Evolutionary conservation across 1,140 invertebrate genomes (phyloP), one percentile per base, ranked within the genome.

Genomic region (Acyrthosiphon pisum): DNA sequence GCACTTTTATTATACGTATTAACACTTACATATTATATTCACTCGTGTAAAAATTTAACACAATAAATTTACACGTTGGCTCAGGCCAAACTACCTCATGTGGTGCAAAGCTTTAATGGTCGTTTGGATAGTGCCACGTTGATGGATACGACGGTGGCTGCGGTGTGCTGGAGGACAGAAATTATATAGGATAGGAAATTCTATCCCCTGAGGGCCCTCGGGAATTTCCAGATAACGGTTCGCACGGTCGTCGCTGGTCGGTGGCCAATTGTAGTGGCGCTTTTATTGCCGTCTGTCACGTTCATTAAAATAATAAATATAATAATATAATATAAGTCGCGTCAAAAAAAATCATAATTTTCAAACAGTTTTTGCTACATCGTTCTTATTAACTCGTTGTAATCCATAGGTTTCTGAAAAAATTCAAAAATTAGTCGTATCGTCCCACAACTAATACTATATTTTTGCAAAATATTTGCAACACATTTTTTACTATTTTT

Each of bases 221-320:
- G 83, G 8, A 89, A 53, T 89, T 89, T 89, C 35, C 87, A 20
- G n/a, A 11, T 20, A 53, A 89, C n/a, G 48, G n/a, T 89, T 89
- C 87, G 48, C 46, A 89, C 87, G 87, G 20, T 53, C 23, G 83
- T 86, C 44, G 6, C 41, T 30, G 30, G 86, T 7, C 56, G 41
- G 41, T 6, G 56, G 8, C 11, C 26, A 30, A 60, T 60, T 30
- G 11, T 60, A n/a, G 18, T 76, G 11, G 60, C 60, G n/a, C 60
- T 35, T n/a, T 76, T 76, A n/a, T 20, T 18, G n/a, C 86, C 46
- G n/a, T 50, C 84, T 26, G 26, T 46, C 84, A 14, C 44, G 30
- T 30, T 20, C 26, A 46, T 46, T 23, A 68, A 6, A 68, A 46
- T 84, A 84, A 26, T 37, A 22, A 83, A 26, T 35, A 37, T 83